Base-by-base conservation (phyloP, 2,797 vertebrate genomes). In the Acestrorhynchus altus region DNA sequence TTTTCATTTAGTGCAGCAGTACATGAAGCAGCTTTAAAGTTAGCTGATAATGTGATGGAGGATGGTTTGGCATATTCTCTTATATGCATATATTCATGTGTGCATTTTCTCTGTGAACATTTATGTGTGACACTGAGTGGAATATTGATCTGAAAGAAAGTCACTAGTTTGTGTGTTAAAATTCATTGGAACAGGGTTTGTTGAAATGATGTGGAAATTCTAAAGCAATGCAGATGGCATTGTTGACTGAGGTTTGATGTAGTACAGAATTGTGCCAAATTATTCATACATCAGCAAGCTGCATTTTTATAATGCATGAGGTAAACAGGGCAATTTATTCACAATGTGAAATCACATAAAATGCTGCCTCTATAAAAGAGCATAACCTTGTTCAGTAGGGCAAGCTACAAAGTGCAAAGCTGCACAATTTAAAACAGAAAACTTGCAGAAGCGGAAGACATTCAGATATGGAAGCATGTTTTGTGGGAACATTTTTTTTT, bases 281-380 rank as follows among this genome's bases (percentile, higher is more conserved):
- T 78, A 76, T 81, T 63, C 64, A 80, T 73, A 63, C 75, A 71
- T 74, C 57, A 73, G 63, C 76, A 76, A 76, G 42, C 66, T 52
- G 57, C 13, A 28, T 74, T 79, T 84, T 82, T 74, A 80, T 82
- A 77, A 74, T 77, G 42, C 71, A 82, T 80, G 78, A 70, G 61
- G 63, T 78, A 84, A 82, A 75, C 59, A 72, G 63, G 46, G 44
- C 74, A 78, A 71, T 73, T 69, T 67, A 71, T 79, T 79, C 74
- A 67, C 59, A 18, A 61, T 81, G 74, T 70, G 59, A 79, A 79
- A 63, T 72, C 31, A 66, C 77, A 56, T 73, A 47, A 59, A 77
- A 83, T 69, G 74, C 60, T 76, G 69, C 70, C 64, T 65, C 75
- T 57, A 49, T 63, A 75, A 78, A 80, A 78, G 64, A 76, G 67